These are phyloP conservation scores for Phalacrocorax aristotelis DNA, from an alignment of 2,113 vertebrate species.

Conservation along the genomic window DNA sequence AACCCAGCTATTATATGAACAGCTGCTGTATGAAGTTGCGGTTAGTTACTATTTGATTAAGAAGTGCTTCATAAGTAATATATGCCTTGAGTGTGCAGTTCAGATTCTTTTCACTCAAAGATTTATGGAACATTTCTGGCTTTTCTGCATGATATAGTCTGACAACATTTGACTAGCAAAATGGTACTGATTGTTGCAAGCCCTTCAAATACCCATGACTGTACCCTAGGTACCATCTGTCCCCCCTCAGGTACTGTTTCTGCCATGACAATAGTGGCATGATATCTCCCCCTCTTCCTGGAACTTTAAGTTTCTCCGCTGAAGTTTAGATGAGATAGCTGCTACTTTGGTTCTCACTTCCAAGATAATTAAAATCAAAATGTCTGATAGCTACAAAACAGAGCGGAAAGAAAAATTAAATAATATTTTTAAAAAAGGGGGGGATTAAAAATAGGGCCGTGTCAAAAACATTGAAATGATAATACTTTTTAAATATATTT, in stretches of 20 bases:
- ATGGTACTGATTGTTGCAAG: rapidly evolving
- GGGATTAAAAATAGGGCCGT: background rate
- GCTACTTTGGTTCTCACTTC: background rate
- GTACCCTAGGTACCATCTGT: background rate
- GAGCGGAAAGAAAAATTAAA: background rate
- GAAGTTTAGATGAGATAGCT: background rate
- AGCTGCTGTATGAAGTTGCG: background rate
- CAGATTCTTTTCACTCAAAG: background rate
- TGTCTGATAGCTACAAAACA: background rate
- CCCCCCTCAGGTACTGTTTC: background rate
- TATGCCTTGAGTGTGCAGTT: background rate
- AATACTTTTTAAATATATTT: background rate
- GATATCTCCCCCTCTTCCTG: background rate
- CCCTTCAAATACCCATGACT: background rate
- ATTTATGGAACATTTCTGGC: background rate
- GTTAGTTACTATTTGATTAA: background rate
- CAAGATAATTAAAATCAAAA: background rate
- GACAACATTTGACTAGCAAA: background rate
- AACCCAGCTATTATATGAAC: background rate
- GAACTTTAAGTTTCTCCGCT: background rate
- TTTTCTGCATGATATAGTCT: background rate
- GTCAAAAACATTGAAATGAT: background rate
- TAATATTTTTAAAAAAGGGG: background rate
- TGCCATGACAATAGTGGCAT: background rate
- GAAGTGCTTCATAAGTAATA: background rate